Conservation (phyloP, 53 echinoderm and acorn worm species). For the Echinometra lucunter region DNA sequence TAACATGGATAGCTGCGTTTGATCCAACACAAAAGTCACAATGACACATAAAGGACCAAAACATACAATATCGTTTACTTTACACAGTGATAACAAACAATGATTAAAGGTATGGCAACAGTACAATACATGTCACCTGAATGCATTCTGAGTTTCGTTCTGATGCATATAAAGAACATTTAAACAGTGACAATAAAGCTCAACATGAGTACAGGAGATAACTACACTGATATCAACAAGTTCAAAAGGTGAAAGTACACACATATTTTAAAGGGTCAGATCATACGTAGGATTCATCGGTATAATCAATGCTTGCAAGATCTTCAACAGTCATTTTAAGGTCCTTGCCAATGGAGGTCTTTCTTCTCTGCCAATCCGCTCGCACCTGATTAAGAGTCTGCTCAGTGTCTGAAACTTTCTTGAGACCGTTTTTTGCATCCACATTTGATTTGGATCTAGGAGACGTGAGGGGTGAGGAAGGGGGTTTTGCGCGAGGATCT, state of each 20-base stretch:
- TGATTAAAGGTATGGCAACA: conserved; percentile 31
- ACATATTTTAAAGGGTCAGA: background rate
- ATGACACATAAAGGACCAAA: background rate
- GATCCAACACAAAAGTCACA: background rate
- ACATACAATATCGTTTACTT: background rate
- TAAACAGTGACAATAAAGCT: background rate
- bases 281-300: conserved; percentile 95
- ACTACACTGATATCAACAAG: background rate
- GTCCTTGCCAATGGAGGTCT: conserved; percentile 66
- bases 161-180: background rate
- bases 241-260: background rate
- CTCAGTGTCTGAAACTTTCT: conserved; percentile 54
- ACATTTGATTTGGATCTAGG: conserved; percentile 9
- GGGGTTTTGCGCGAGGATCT: conserved; percentile 59
- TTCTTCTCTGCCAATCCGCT: conserved; percentile 62
- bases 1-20: background rate
- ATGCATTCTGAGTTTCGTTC: conserved; percentile 22
- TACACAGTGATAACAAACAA: background rate
- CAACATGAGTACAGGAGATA: background rate
- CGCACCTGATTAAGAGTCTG: conserved; percentile 61
- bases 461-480: conserved; percentile 56
- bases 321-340: conserved; percentile 75
- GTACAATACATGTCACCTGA: background rate
- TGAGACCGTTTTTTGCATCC: conserved; percentile 71
- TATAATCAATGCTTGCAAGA: conserved; percentile 83